Percentiles rank a stretch among this genome's conserved stretches.
phyloP scores from a whole-genome alignment of 1,140 invertebrate species.

The Lordiphosa stackelbergi region DNA sequence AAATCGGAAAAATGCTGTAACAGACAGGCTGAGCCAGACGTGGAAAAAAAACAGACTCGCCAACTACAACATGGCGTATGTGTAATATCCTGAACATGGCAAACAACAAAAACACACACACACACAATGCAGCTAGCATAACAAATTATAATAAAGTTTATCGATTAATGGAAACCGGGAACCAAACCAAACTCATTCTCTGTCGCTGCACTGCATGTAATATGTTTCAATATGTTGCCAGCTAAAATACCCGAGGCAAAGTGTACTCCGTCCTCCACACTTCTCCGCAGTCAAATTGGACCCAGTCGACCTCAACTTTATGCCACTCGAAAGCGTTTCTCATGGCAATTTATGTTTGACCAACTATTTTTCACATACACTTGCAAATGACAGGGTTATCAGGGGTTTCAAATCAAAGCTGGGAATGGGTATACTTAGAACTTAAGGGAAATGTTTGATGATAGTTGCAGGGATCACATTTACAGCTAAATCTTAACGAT shows the following conservation, averaged over 20 bases:
- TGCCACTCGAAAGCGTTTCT: conserved; percentile 16
- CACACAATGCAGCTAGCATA: conserved; percentile 11
- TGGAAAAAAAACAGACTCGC: conserved; percentile 29
- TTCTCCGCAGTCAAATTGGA: conserved; percentile 1
- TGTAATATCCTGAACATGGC: conserved; percentile 19
- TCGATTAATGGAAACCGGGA: conserved; percentile 58
- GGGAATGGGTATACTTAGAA: no score
- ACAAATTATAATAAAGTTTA: conserved; percentile 73
- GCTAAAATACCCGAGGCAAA: conserved; percentile 23
- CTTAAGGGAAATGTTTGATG: no score
- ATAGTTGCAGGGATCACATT: no score
- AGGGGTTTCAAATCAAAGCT: no score
- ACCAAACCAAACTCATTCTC: conserved; percentile 21
- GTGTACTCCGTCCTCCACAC: background rate
- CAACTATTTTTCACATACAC: conserved; percentile 8
- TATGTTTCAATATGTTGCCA: conserved; percentile 57
- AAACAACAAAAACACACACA: no score
- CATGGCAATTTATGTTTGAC: conserved; percentile 45
- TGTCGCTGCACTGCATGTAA: conserved; percentile 14
- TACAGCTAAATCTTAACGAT: no score
- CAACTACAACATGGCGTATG: conserved; percentile 41
- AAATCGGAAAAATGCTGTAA: conserved; percentile 5
- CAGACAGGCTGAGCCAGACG: conserved; percentile 25
- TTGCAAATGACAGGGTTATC: background rate
- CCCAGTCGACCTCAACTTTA: conserved; percentile 1